These are phyloP conservation scores for roundworm (Caenorhabditis elegans) DNA, from an alignment of 1,140 invertebrate species.

Conservation along the genomic window DNA sequence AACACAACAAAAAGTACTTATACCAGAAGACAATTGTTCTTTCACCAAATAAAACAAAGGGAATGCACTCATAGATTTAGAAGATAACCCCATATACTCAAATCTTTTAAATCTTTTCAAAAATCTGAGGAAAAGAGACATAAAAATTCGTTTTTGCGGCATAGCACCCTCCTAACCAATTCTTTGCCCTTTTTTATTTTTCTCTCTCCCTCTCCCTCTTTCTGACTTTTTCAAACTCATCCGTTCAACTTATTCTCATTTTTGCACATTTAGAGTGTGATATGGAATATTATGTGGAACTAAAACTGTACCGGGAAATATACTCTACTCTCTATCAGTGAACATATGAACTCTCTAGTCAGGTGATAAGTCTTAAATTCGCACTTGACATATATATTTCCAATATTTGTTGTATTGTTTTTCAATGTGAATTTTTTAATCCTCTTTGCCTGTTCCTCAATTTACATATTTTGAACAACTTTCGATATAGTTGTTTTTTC, in stretches of 20 bases:
- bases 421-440: neutral
- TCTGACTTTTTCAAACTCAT: neutral
- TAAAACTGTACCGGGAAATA: no score
- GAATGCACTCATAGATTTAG: neutral
- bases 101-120: neutral
- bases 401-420: no score
- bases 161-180: neutral
- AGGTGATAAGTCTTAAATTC: no score
- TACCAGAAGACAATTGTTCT: neutral
- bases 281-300: no score
- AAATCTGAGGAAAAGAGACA: slow-evolving; percentile 12
- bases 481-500: neutral
- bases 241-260: neutral
- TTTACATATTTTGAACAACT: neutral
- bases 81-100: neutral
- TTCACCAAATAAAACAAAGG: neutral
- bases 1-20: no score
- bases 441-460: neutral
- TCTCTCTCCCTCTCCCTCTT: no score
- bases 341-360: no score
- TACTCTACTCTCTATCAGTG: no score
- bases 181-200: neutral
- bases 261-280: neutral
- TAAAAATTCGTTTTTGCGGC: neutral
- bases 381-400: no score